Base-by-base conservation (phyloP, 2,888 invertebrate species). In the Pseudanteris insignis region DNA sequence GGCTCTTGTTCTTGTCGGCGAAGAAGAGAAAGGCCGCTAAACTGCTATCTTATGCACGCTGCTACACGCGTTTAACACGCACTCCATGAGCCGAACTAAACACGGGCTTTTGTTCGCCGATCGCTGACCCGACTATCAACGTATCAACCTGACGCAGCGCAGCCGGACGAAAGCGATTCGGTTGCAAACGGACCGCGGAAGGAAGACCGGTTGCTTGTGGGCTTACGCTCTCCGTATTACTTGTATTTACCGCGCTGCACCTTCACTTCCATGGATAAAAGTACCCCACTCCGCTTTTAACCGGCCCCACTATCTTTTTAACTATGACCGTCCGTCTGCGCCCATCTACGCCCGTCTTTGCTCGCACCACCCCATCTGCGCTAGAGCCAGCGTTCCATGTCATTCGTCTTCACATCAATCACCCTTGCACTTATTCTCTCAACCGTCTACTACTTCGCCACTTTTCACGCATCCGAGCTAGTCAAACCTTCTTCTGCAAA, bases 191-290 rank as follows among this genome's bases (percentile, higher is more conserved):
- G 54, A 58, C 46, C 44, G 58, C 50, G 58, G 59, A 66, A 64
- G 65, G 65, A 66, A 66, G 66, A 66, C 63, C 57, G 64, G 58
- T 63, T 59, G 63, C 67, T 64, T 67, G 61, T 69, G 70, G 48
- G 62, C 53, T 63, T 55, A 15, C 32, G 29, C 44, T 40, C 67
- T 29, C 59, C 40, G 47, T 59, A 65, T 50, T 63, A 53, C 65
- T 63, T 59, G 62, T 69, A 70, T 68, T 69, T 67, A 70, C 65
- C 50, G 59, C 55, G 34, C 15, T 40, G 48, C 54, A 64, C 64
- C 63, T 66, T 66, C 66, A 61, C 63, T 55, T 47, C 63, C 41
- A 30, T 58, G 55, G 38, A 54, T 59, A 53, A 53, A 54, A 57
- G 50, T 46, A 26, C 55, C 53, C 57, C 63, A 60, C 61, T 54